Percentiles rank a stretch among this genome's conserved stretches.
These are phyloP conservation scores for Eclectus roratus DNA, from an alignment of 2,113 vertebrate genomes.

Conservation along the genomic window DNA sequence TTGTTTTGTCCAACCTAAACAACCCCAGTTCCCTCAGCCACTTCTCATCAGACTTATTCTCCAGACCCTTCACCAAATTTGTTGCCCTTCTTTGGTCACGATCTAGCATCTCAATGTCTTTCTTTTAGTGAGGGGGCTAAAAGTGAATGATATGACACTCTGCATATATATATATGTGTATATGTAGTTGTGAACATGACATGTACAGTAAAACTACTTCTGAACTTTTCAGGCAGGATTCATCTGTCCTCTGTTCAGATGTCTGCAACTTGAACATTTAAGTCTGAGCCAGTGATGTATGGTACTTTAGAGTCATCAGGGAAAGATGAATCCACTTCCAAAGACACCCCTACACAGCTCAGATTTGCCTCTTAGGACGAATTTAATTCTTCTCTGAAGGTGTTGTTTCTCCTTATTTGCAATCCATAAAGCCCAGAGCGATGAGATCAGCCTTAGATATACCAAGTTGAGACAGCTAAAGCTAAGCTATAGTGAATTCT, in stretches of 20 bases:
- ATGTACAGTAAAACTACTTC: background rate
- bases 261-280: background rate
- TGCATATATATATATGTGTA: background rate
- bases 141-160: background rate
- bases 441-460: background rate
- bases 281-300: background rate
- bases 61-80: background rate
- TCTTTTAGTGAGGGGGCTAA: background rate
- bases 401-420: background rate
- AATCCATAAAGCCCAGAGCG: background rate
- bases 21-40: background rate
- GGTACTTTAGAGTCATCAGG: background rate
- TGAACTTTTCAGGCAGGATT: background rate
- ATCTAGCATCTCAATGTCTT: background rate
- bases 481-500: background rate
- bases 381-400: background rate
- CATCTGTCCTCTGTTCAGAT: background rate
- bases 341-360: background rate
- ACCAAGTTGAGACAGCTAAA: background rate
- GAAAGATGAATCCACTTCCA: background rate
- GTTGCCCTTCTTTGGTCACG: accelerated
- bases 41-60: background rate
- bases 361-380: background rate
- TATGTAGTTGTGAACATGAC: background rate
- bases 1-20: background rate